These are phyloP conservation scores for Tipula confusa DNA, from an alignment of 2,888 invertebrate genomes.

Conservation along the genomic window DNA sequence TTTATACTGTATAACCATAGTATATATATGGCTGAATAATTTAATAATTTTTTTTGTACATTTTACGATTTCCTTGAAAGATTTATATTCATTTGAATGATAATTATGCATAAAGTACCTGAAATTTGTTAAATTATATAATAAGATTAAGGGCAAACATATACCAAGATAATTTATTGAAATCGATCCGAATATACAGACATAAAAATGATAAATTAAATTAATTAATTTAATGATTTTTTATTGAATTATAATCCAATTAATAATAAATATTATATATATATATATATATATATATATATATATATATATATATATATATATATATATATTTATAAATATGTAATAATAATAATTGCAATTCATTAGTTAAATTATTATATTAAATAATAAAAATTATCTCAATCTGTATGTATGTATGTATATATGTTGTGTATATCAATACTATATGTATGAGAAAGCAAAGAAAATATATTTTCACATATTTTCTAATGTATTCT, in stretches of 20 bases:
- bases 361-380: neutral
- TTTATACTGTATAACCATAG: no score
- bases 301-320: no score
- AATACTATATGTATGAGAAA: neutral
- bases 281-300: neutral
- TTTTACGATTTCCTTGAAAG: neutral
- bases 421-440: no score
- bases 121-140: neutral
- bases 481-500: neutral
- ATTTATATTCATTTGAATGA: neutral
- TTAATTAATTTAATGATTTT: neutral
- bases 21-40: neutral
- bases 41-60: neutral
- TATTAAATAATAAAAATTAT: neutral
- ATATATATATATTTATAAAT: neutral
- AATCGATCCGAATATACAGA: neutral
- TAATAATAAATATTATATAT: neutral
- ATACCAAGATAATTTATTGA: neutral
- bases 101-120: neutral
- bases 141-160: neutral
- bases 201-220: neutral
- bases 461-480: neutral
- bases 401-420: neutral
- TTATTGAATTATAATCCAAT: neutral
- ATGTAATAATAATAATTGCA: neutral